These are phyloP conservation scores for Microtus oregoni DNA, from an alignment of 2,113 vertebrate species.

Conservation along the genomic window DNA sequence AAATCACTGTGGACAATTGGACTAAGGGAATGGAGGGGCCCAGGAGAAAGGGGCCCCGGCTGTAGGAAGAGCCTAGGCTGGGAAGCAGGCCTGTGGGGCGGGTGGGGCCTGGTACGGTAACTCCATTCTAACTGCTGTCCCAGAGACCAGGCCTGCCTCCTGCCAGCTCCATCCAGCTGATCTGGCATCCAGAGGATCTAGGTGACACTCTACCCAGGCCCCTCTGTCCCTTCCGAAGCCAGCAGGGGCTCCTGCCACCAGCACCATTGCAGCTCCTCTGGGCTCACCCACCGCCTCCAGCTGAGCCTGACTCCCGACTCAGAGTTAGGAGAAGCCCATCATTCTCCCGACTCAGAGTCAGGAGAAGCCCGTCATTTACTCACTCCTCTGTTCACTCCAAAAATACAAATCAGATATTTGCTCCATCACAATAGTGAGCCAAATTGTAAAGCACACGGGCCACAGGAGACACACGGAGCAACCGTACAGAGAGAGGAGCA, in stretches of 20 bases:
- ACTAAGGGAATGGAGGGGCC: neutral
- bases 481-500: neutral
- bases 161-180: neutral
- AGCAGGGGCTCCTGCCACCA: neutral
- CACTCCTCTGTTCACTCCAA: neutral
- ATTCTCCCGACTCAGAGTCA: neutral
- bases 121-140: neutral
- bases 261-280: accelerated
- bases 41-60: neutral
- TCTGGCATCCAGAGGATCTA: neutral
- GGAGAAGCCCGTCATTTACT: neutral
- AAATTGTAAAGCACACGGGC: neutral
- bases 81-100: neutral
- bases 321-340: neutral
- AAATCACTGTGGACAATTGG: conserved; percentile 69
- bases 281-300: neutral
- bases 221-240: neutral
- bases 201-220: neutral
- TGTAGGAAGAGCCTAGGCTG: neutral
- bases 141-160: neutral
- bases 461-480: neutral
- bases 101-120: neutral
- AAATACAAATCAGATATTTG: neutral
- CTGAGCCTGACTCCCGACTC: neutral
- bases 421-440: neutral